phyloP scores from a whole-genome alignment of 2,888 invertebrate genomes.

The Eupithecia pulchellata region DNA sequence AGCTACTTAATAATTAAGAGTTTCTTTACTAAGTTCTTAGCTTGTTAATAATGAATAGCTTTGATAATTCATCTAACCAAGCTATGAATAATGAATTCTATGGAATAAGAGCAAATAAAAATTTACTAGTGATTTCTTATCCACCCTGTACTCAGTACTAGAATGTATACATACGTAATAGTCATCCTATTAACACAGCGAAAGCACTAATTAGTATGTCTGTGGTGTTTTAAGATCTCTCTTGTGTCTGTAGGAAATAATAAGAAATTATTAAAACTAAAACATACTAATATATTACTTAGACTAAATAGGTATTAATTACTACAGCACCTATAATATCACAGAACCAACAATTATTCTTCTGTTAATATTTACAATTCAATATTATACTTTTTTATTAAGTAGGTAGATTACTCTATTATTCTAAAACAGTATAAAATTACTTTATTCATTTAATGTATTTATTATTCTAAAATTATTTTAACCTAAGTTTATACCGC shows the following conservation, averaged over 20 bases:
- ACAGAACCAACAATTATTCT: background rate
- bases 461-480: background rate
- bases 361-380: background rate
- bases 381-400: conserved; percentile 1
- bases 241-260: conserved; percentile 44
- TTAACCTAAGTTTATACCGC: background rate
- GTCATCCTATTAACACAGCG: conserved; percentile 23
- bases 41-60: background rate
- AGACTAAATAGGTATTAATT: background rate
- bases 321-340: background rate
- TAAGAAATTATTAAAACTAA: conserved; percentile 37
- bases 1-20: background rate
- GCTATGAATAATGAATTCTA: background rate
- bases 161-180: conserved; percentile 29
- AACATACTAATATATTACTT: conserved; percentile 18
- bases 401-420: background rate
- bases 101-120: background rate
- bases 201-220: conserved; percentile 28
- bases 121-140: conserved; percentile 9
- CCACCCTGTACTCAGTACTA: conserved; percentile 23
- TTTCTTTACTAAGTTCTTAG: background rate
- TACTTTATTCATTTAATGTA: background rate
- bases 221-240: conserved; percentile 34
- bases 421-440: background rate
- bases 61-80: background rate